Evolutionary conservation across 2,797 vertebrate genomes (phyloP).

Genomic region (Premnoplex brunnescens): DNA sequence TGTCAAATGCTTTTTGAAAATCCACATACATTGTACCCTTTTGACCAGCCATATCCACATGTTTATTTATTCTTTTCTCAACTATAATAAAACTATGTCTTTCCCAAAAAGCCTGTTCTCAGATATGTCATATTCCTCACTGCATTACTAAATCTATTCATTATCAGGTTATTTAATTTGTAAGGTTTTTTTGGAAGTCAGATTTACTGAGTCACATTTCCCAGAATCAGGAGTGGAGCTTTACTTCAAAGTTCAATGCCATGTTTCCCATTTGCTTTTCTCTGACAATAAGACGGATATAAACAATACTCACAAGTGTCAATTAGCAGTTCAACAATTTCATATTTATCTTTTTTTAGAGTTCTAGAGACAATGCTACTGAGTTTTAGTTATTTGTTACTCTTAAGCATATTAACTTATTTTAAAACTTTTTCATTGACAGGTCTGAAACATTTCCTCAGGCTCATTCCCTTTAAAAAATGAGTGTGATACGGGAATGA

Average conservation of each 20-base stretch:
- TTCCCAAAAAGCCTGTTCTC: neutral
- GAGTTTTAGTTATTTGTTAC: neutral
- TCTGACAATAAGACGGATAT: neutral
- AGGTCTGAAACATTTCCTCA: neutral
- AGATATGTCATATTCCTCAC: neutral
- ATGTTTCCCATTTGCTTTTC: neutral
- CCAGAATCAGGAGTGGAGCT: neutral
- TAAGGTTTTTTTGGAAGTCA: neutral
- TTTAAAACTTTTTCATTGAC: neutral
- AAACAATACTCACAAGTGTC: neutral
- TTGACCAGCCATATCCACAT: neutral
- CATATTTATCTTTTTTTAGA: neutral
- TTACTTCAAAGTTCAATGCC: neutral
- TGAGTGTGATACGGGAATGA: neutral
- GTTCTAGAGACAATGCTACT: neutral
- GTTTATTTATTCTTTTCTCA: neutral
- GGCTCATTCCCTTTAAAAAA: neutral
- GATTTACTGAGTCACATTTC: neutral
- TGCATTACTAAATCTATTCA: neutral
- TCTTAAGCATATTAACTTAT: neutral
- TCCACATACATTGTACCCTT: neutral
- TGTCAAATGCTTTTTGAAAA: conserved; percentile 12
- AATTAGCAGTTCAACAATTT: neutral
- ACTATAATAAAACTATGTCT: neutral
- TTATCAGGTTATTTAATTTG: neutral